phyloP scores from a whole-genome alignment of 2,113 vertebrate species.

The Tachysurus fulvidraco region DNA sequence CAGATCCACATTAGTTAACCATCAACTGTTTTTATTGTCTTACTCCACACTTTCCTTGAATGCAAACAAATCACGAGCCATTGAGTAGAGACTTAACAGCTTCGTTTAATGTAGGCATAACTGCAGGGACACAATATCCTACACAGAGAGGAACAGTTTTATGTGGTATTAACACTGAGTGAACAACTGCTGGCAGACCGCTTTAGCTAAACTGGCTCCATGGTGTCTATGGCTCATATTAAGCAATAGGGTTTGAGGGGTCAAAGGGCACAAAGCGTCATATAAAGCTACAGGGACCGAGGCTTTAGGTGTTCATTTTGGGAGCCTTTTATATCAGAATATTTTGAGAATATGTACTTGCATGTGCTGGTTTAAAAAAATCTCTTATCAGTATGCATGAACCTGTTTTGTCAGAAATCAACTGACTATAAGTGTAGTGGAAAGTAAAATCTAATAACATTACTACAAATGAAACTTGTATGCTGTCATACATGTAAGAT shows the following conservation, averaged over 20 bases:
- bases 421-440: background rate
- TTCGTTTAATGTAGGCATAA: background rate
- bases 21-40: background rate
- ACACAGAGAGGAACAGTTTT: background rate
- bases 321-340: background rate
- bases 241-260: slow-evolving; percentile 1
- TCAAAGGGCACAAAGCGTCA: slow-evolving; percentile 24
- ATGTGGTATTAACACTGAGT: background rate
- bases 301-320: background rate
- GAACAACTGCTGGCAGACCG: slow-evolving; percentile 23
- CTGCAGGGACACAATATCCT: background rate
- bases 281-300: slow-evolving; percentile 2
- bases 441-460: background rate
- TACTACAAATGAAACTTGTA: background rate
- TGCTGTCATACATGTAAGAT: background rate
- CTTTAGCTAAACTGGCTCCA: slow-evolving; percentile 19
- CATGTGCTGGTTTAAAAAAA: background rate
- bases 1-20: background rate
- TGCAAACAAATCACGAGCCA: background rate
- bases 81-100: background rate
- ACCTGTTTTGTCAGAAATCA: background rate
- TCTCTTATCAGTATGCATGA: background rate
- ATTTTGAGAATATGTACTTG: too few species aligned
- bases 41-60: background rate
- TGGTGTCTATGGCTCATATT: slow-evolving; percentile 28